Percentiles rank a stretch among this genome's conserved stretches.
phyloP scores from a whole-genome alignment of 2,888 invertebrate genomes.

The Pogonocherus hispidulus region DNA sequence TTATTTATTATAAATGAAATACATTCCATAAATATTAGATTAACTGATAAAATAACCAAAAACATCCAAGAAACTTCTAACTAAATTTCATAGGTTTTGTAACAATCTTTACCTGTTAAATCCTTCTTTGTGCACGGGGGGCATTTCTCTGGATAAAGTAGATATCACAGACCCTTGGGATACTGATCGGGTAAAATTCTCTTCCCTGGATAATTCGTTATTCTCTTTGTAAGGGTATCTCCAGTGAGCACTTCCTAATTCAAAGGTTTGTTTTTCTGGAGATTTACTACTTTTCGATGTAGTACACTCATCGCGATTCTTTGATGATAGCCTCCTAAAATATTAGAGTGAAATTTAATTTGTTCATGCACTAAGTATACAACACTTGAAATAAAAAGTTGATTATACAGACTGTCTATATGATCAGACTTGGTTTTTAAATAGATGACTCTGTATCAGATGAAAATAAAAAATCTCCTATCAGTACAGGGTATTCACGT shows the following conservation, averaged over 20 bases:
- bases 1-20: too few species aligned
- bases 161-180: constrained; percentile 38
- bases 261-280: constrained; percentile 19
- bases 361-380: too few species aligned
- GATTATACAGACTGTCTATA: too few species aligned
- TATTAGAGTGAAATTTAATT: too few species aligned
- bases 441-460: too few species aligned
- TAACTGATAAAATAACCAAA: too few species aligned
- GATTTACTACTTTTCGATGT: background rate
- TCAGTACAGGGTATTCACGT: too few species aligned
- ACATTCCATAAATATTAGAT: too few species aligned
- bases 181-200: constrained; percentile 15
- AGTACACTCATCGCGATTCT: background rate
- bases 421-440: too few species aligned
- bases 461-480: too few species aligned
- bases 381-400: too few species aligned
- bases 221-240: constrained; percentile 39
- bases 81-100: background rate
- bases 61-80: too few species aligned
- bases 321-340: constrained; percentile 1
- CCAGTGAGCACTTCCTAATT: constrained; percentile 39
- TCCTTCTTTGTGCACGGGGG: constrained; percentile 36
- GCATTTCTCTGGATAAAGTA: constrained; percentile 37
- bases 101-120: constrained; percentile 29
- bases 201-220: constrained; percentile 13